A percentile compares a stretch with the other conserved stretches of the same genome.
Conservation (phyloP, 2,797 vertebrate species). For the Galagoides demidoff region DNA sequence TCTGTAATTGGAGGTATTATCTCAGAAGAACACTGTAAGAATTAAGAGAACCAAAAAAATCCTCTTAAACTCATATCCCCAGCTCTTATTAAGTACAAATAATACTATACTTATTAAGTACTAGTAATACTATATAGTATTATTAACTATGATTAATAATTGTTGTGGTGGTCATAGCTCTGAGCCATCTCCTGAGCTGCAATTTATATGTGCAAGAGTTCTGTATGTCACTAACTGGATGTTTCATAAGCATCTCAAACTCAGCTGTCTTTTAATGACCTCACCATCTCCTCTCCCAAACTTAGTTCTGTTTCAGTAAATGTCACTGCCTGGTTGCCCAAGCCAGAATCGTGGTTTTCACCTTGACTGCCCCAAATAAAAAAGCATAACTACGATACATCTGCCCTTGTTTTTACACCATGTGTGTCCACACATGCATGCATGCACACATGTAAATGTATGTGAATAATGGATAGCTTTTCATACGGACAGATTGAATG, state of each 20-base stretch:
- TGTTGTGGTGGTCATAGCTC: background rate
- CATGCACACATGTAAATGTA: background rate
- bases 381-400: background rate
- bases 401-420: background rate
- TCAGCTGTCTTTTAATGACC: background rate
- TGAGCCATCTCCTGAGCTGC: background rate
- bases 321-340: background rate
- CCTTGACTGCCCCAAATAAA: background rate
- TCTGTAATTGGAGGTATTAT: background rate
- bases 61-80: too few species aligned
- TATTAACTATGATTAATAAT: background rate
- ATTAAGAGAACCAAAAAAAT: background rate
- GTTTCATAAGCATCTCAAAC: background rate
- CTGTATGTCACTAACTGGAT: background rate
- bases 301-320: background rate
- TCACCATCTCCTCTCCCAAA: background rate
- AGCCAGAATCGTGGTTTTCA: background rate
- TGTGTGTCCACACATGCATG: too few species aligned
- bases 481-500: background rate
- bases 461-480: background rate
- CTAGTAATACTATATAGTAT: too few species aligned
- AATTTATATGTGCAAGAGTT: background rate
- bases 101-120: too few species aligned
- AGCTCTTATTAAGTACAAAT: background rate
- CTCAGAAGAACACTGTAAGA: background rate